A percentile compares a stretch with the other conserved stretches of the same genome.
These are phyloP conservation scores for Cryptotermes secundus DNA, from an alignment of 1,140 invertebrate species.

Conservation along the genomic window DNA sequence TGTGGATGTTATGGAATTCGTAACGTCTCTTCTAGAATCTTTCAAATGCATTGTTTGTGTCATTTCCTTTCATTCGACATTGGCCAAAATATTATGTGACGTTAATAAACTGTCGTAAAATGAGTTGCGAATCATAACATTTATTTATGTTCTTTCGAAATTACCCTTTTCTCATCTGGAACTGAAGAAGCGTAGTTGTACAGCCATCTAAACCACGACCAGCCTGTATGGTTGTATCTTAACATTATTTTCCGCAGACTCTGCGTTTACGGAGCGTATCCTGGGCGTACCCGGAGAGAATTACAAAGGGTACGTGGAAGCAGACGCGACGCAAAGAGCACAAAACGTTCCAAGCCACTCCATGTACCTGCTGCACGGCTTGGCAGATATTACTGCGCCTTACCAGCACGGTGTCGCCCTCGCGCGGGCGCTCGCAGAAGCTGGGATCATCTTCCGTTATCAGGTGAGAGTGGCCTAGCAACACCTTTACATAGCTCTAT, in stretches of 20 bases:
- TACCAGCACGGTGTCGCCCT: slow-evolving; percentile 89
- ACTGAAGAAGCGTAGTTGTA: no score
- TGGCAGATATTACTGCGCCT: slow-evolving; percentile 87
- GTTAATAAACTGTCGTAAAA: no score
- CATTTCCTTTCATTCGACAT: no score
- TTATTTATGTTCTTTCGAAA: no score
- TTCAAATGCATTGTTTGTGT: no score
- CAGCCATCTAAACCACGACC: no score
- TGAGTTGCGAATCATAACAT: no score
- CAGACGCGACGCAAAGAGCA: slow-evolving; percentile 83
- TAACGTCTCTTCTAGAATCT: no score
- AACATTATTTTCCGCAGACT: slow-evolving; percentile 71
- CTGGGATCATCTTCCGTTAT: slow-evolving; percentile 84
- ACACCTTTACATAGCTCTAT: no score
- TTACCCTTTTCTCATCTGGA: no score
- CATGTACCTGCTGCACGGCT: slow-evolving; percentile 85
- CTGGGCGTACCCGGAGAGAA: slow-evolving; percentile 86
- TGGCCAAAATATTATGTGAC: no score
- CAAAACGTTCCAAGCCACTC: slow-evolving; percentile 81
- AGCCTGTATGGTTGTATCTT: slow-evolving; percentile 90
- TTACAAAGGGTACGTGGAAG: slow-evolving; percentile 88
- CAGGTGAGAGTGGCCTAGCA: slow-evolving; percentile 61
- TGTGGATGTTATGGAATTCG: no score
- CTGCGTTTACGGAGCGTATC: slow-evolving; percentile 91
- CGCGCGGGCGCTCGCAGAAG: slow-evolving; percentile 80